phyloP scores from a whole-genome alignment of 1,140 invertebrate species.

The Periplaneta americana region DNA sequence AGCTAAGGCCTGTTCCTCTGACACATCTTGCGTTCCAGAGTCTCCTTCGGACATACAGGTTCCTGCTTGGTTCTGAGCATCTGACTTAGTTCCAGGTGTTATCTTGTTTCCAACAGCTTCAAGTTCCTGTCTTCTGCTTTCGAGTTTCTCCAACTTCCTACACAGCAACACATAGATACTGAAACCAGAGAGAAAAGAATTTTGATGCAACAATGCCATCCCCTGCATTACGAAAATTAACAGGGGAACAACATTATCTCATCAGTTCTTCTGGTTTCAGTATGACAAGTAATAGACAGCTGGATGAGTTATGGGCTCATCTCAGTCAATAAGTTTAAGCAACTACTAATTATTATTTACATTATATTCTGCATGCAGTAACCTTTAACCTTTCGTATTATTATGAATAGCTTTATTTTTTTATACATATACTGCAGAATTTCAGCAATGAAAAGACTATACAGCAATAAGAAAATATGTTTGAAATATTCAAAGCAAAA shows the following conservation, averaged over 20 bases:
- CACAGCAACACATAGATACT: neutral
- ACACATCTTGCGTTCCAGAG: neutral
- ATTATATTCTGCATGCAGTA: too few relatives aligned
- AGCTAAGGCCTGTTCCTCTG: slow-evolving; percentile 27
- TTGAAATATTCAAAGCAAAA: too few relatives aligned
- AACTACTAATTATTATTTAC: too few relatives aligned
- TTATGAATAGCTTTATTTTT: too few relatives aligned
- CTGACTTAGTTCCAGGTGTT: neutral
- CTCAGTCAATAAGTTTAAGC: too few relatives aligned
- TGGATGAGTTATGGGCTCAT: too few relatives aligned
- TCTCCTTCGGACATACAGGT: neutral
- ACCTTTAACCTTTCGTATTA: too few relatives aligned
- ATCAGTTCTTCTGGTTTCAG: neutral
- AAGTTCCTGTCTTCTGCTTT: slow-evolving; percentile 27
- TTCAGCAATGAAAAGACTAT: too few relatives aligned
- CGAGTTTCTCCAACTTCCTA: slow-evolving; percentile 25
- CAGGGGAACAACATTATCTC: neutral
- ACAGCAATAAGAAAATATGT: too few relatives aligned
- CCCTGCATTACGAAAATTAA: neutral
- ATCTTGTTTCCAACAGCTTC: slow-evolving; percentile 12
- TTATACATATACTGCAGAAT: too few relatives aligned
- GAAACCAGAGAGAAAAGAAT: slow-evolving; percentile 13
- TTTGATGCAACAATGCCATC: neutral
- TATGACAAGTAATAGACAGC: neutral
- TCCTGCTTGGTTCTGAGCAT: slow-evolving; percentile 12